phyloP scores from a whole-genome alignment of 2,888 invertebrate species.

The Drosophila nr. fundita region DNA sequence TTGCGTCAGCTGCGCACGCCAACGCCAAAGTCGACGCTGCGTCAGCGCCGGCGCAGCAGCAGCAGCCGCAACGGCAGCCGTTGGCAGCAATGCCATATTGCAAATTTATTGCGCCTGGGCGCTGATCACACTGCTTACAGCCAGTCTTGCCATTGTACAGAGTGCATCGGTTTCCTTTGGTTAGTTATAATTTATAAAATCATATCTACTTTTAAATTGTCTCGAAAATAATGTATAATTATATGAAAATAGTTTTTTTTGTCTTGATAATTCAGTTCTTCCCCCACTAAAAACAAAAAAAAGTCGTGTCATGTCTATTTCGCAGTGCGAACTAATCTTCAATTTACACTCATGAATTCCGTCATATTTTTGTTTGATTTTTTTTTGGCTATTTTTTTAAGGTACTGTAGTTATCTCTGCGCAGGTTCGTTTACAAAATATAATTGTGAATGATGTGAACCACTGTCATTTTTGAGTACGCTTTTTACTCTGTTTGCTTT shows the following conservation, averaged over 20 bases:
- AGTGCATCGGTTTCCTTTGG: constrained; percentile 84
- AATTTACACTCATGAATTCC: neutral
- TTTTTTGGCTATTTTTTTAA: constrained; percentile 6
- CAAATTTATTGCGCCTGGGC: constrained; percentile 77
- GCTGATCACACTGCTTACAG: constrained; percentile 73
- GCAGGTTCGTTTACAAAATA: constrained; percentile 15
- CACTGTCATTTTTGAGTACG: constrained; percentile 62
- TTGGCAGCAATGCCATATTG: constrained; percentile 57
- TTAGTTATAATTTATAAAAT: constrained; percentile 63
- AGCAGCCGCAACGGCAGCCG: constrained; percentile 29
- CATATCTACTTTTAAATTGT: neutral
- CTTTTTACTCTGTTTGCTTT: constrained; percentile 38
- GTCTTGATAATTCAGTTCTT: neutral
- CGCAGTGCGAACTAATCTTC: neutral
- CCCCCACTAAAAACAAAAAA: neutral
- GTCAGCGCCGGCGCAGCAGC: constrained; percentile 38
- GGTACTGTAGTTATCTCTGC: constrained; percentile 15
- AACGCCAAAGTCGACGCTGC: constrained; percentile 56
- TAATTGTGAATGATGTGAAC: constrained; percentile 48
- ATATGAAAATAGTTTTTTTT: neutral
- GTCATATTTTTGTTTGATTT: constrained; percentile 8
- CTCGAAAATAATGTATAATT: neutral
- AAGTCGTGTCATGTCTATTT: neutral
- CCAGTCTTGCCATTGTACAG: constrained; percentile 75
- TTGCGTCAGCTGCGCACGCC: constrained; percentile 59